phyloP scores from a whole-genome alignment of 2,888 invertebrate species.

The Gasteruption jaculator region DNA sequence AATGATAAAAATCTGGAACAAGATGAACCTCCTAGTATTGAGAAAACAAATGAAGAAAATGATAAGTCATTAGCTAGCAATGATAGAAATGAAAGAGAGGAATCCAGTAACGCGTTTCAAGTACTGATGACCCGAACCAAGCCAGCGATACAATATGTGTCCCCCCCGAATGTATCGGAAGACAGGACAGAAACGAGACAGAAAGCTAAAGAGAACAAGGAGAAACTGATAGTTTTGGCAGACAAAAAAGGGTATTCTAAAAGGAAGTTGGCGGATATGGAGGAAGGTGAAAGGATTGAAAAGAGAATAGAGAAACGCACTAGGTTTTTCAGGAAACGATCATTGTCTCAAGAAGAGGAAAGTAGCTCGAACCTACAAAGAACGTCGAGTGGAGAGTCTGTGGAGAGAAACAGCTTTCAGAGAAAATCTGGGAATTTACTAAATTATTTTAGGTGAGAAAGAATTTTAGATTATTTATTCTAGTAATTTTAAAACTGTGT shows the following conservation, averaged over 20 bases:
- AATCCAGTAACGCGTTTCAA: constrained; percentile 36
- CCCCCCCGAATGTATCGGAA: neutral
- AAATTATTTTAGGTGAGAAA: constrained; percentile 39
- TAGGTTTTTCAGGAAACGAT: constrained; percentile 58
- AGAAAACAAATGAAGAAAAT: no score
- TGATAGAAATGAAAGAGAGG: constrained; percentile 16
- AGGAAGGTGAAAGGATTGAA: constrained; percentile 58
- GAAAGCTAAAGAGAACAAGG: constrained; percentile 26
- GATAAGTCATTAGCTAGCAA: no score
- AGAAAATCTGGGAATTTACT: constrained; percentile 31
- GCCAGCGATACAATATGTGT: constrained; percentile 17
- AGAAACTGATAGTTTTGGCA: constrained; percentile 55
- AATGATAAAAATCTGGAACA: no score
- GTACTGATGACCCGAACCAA: constrained; percentile 36
- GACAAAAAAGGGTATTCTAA: constrained; percentile 61
- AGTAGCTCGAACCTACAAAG: no score
- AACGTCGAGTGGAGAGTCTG: no score
- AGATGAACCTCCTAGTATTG: no score
- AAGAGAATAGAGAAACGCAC: constrained; percentile 60
- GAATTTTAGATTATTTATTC: constrained; percentile 1
- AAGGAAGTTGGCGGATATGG: constrained; percentile 58
- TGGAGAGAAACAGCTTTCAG: no score
- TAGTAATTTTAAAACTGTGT: neutral
- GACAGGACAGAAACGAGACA: constrained; percentile 15
- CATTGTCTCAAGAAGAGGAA: no score